Percentiles rank a stretch among this genome's conserved stretches.
Evolutionary conservation across 2,797 vertebrate genomes (phyloP).

Genomic region (Erethizon dorsatum): DNA sequence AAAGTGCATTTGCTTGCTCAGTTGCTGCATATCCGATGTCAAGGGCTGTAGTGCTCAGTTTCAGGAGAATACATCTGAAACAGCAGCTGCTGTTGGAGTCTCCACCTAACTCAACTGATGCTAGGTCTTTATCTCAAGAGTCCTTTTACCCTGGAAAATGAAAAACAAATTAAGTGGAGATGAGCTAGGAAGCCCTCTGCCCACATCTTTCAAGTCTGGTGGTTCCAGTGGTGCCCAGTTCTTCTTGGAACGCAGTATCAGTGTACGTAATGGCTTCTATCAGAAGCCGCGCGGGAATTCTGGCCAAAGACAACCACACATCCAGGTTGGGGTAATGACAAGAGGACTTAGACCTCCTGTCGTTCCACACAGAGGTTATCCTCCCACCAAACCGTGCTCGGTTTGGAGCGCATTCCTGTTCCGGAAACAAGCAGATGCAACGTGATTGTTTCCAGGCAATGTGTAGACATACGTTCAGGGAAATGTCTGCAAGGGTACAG

Average conservation of each 20-base stretch:
- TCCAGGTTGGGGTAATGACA: not conserved
- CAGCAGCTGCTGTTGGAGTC: not conserved
- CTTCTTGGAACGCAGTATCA: not conserved
- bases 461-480: not conserved
- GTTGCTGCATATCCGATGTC: not conserved
- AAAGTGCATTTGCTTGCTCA: not conserved
- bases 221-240: not conserved
- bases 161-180: not conserved
- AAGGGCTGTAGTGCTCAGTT: not conserved
- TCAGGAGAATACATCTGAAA: not conserved
- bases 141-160: conserved; percentile 6
- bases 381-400: not conserved
- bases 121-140: not conserved
- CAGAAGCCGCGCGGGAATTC: not conserved
- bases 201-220: conserved; percentile 2
- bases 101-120: not conserved
- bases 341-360: not conserved
- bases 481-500: not conserved
- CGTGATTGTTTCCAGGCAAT: not conserved
- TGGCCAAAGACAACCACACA: not conserved
- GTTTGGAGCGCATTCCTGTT: conserved; percentile 18
- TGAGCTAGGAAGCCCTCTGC: not conserved
- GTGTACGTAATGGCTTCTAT: not conserved
- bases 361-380: not conserved
- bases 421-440: not conserved